A percentile compares a stretch with the other conserved stretches of the same genome.
These are phyloP conservation scores for Taphrorychus bicolor DNA, from an alignment of 2,888 invertebrate genomes.

Conservation along the genomic window DNA sequence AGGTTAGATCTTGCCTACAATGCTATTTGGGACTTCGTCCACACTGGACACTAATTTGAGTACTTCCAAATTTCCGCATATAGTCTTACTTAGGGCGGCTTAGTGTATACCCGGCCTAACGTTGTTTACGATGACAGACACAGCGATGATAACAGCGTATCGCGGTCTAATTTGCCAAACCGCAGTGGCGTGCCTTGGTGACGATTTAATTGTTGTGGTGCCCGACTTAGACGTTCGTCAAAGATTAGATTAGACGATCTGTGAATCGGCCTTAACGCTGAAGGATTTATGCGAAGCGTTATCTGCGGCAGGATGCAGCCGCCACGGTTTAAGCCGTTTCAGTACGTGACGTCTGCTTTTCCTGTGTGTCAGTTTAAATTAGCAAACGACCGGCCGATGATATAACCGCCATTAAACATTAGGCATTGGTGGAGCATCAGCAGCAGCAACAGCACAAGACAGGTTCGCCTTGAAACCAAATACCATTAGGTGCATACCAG, in stretches of 20 bases:
- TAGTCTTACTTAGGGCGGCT: no score
- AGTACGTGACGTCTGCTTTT: conserved; percentile 21
- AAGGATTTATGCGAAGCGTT: conserved; percentile 29
- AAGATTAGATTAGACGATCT: not conserved
- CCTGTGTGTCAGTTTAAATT: not conserved
- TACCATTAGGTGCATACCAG: conserved; percentile 1
- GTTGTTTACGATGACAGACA: not conserved
- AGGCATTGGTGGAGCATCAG: not conserved
- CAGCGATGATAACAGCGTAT: not conserved
- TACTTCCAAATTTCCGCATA: no score
- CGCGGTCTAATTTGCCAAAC: not conserved
- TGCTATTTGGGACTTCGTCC: no score
- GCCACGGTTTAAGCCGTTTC: conserved; percentile 11
- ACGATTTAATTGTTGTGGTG: not conserved
- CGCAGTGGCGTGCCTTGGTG: not conserved
- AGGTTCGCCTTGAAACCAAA: conserved; percentile 9
- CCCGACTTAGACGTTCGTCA: not conserved
- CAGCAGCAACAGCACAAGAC: not conserved
- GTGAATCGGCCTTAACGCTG: not conserved
- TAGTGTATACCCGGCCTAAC: not conserved
- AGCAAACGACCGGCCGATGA: not conserved
- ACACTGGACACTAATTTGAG: no score
- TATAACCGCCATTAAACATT: not conserved
- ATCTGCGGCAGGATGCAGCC: conserved; percentile 28
- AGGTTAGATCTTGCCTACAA: no score